These are phyloP conservation scores for Serranus cabrilla DNA, from an alignment of 2,797 vertebrate species.

Conservation along the genomic window DNA sequence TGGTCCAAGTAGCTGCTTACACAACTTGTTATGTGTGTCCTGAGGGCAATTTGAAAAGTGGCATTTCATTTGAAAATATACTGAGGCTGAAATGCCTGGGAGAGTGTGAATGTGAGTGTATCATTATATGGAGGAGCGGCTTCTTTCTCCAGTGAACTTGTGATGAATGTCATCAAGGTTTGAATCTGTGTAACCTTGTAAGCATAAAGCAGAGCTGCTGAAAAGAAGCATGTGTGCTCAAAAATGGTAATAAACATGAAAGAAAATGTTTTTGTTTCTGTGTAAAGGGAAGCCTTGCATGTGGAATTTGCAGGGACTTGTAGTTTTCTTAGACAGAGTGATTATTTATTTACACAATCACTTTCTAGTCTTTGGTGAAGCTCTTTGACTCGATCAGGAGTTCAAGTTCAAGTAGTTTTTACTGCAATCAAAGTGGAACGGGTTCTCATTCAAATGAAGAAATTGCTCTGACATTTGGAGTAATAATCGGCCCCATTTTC, in stretches of 20 bases:
- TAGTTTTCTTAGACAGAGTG: neutral
- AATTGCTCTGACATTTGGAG: slow-evolving; percentile 7
- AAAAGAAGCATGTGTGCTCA: neutral
- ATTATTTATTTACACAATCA: slow-evolving; percentile 1
- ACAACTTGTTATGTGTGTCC: neutral
- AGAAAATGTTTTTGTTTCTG: neutral
- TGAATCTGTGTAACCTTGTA: neutral
- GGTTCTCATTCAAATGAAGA: slow-evolving; percentile 7
- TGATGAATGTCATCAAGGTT: no score
- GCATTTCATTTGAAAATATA: neutral
- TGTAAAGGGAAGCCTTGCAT: neutral
- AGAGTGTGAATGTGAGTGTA: neutral
- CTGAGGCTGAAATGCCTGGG: neutral
- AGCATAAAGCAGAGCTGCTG: neutral
- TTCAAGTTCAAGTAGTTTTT: slow-evolving; percentile 29
- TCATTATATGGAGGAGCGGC: neutral
- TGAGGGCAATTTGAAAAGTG: neutral
- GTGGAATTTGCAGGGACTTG: no score
- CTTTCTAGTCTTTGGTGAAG: neutral
- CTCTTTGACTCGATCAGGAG: neutral
- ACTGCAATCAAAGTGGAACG: slow-evolving; percentile 12
- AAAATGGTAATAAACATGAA: neutral
- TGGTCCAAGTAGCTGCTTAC: neutral
- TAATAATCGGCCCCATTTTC: slow-evolving; percentile 17
- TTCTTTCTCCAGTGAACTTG: neutral